Conservation (phyloP, 2,888 invertebrate species). For the Anodontia alba region DNA sequence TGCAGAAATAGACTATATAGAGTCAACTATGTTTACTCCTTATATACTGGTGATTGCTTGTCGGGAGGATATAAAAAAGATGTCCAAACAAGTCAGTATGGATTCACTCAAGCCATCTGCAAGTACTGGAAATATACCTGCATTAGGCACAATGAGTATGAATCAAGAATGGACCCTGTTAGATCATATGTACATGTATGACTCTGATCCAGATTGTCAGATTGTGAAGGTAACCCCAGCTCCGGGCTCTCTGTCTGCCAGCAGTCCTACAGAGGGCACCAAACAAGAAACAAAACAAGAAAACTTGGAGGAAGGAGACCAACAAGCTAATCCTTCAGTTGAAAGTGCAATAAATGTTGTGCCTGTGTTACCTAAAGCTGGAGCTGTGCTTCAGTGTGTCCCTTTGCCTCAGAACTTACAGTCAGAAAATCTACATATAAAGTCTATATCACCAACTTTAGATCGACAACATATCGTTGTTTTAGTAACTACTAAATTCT, state of each 20-base stretch:
- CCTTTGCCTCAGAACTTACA: conserved; percentile 76
- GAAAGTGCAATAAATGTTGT: conserved; percentile 56
- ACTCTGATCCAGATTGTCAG: conserved; percentile 78
- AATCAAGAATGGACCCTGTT: conserved; percentile 64
- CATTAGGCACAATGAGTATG: conserved; percentile 54
- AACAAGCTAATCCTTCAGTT: conserved; percentile 22
- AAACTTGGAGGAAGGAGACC: conserved; percentile 37
- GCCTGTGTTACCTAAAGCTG: conserved; percentile 50
- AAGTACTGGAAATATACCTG: conserved; percentile 59
- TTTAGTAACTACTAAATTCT: conserved; percentile 71
- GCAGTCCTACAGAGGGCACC: conserved; percentile 52
- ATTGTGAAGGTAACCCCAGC: conserved; percentile 79
- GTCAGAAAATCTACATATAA: conserved; percentile 86
- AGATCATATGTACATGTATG: conserved; percentile 66
- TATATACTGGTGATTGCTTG: conserved; percentile 72
- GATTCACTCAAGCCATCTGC: conserved; percentile 58
- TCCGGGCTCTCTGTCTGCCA: conserved; percentile 56
- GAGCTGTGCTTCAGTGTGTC: conserved; percentile 80
- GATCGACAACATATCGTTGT: conserved; percentile 89
- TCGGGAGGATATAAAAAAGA: conserved; percentile 58
- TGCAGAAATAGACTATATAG: conserved; percentile 37
- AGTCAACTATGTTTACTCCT: conserved; percentile 68
- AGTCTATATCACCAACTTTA: conserved; percentile 89
- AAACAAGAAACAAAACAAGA: conserved; percentile 35
- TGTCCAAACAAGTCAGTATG: conserved; percentile 60